These are phyloP conservation scores for Onychostruthus taczanowskii DNA, from an alignment of 2,113 vertebrate genomes.

Conservation along the genomic window DNA sequence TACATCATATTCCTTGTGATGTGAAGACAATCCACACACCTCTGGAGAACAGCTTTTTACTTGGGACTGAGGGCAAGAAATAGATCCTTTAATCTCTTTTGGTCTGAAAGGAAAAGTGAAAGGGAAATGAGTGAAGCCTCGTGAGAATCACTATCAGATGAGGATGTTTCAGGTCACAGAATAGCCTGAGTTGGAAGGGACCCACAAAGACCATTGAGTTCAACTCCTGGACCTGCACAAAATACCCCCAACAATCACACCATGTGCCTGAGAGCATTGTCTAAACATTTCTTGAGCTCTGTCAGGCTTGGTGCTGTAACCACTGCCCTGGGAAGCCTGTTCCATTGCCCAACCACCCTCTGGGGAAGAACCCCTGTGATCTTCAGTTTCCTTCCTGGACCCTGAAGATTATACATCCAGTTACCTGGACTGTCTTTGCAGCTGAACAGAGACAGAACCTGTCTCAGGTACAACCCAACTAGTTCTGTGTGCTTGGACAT, in stretches of 20 bases:
- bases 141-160: not conserved
- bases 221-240: not conserved
- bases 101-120: not conserved
- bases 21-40: not conserved
- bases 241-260: not conserved
- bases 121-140: not conserved
- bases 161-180: not conserved
- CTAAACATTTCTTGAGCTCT: not conserved
- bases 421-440: not conserved
- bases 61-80: not conserved
- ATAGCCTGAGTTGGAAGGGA: not conserved
- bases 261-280: rapidly evolving
- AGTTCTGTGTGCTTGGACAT: not conserved
- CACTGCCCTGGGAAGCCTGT: not conserved
- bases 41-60: not conserved
- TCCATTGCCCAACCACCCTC: not conserved
- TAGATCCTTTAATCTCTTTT: not conserved
- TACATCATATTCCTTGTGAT: not conserved
- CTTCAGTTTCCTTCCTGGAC: not conserved
- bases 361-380: not conserved
- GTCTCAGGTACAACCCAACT: not conserved
- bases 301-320: not conserved
- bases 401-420: not conserved
- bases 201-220: not conserved
- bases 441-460: not conserved